These are phyloP conservation scores for Lasiurus cinereus DNA, from an alignment of 2,113 vertebrate genomes.

Conservation along the genomic window DNA sequence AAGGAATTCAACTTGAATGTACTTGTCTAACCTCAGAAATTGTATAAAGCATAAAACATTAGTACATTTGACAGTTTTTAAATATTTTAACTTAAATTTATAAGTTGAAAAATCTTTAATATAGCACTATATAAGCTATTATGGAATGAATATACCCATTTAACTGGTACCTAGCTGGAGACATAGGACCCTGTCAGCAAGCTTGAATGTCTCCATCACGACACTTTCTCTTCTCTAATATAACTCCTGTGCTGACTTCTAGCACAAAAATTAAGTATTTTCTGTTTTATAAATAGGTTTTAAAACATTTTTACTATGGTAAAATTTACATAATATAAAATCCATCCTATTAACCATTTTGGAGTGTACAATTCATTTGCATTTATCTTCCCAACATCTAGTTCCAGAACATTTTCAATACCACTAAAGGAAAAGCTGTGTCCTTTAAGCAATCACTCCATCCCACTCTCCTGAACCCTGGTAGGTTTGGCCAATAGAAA, in stretches of 20 bases:
- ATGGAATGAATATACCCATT: not conserved
- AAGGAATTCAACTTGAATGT: not conserved
- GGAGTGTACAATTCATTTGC: not conserved
- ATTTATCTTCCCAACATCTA: not conserved
- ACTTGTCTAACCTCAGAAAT: conserved; percentile 24
- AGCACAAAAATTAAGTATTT: not conserved
- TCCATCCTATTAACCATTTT: not conserved
- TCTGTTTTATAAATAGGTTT: not conserved
- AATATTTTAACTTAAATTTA: conserved; percentile 17
- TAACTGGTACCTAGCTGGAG: not conserved
- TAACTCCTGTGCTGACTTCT: not conserved
- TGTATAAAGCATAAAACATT: not conserved
- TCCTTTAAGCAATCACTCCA: not conserved
- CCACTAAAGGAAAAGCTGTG: not conserved
- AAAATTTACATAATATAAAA: not conserved
- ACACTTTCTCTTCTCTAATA: not conserved
- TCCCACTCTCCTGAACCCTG: accelerated
- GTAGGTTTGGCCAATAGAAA: not conserved
- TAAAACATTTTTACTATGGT: not conserved
- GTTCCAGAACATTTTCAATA: not conserved
- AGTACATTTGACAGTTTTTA: not conserved
- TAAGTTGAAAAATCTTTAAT: not conserved
- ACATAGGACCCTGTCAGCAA: not conserved
- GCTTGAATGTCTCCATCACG: not conserved
- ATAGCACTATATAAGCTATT: not conserved